Conservation (phyloP, 2,888 invertebrate species). For the Lepidochrysops patricia region DNA sequence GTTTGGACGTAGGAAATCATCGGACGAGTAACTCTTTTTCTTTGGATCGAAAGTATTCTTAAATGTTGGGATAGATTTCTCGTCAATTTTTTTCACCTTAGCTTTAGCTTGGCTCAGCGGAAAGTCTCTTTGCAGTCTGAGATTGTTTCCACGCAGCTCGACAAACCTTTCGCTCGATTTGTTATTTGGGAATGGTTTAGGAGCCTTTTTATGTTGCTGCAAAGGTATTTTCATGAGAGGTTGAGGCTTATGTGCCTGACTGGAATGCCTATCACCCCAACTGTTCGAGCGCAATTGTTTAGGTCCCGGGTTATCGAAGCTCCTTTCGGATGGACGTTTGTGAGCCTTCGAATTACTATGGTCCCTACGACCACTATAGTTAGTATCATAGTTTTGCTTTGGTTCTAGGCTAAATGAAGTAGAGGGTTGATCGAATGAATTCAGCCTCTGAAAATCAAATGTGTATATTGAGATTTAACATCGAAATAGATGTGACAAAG, state of each 20-base stretch:
- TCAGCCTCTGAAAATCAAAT: conserved; percentile 7
- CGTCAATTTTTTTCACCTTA: neutral
- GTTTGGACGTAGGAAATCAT: conserved; percentile 31
- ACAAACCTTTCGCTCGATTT: neutral
- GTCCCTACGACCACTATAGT: neutral
- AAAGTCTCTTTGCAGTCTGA: neutral
- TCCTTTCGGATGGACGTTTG: conserved; percentile 1
- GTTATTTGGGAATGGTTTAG: neutral
- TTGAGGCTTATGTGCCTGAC: neutral
- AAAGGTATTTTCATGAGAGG: neutral
- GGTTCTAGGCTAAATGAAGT: neutral
- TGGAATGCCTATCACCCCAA: neutral
- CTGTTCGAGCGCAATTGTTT: neutral
- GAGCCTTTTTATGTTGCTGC: neutral
- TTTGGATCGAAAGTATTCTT: neutral
- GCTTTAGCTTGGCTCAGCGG: neutral
- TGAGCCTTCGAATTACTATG: neutral
- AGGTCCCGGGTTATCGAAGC: neutral
- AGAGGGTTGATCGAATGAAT: neutral
- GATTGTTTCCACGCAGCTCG: neutral
- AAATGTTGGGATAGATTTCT: neutral
- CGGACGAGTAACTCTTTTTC: neutral
- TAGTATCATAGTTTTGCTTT: neutral
- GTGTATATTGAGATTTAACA: neutral
- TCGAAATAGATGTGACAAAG: too few species aligned